phyloP scores from a whole-genome alignment of 2,888 invertebrate species.

The Helleia helle region DNA sequence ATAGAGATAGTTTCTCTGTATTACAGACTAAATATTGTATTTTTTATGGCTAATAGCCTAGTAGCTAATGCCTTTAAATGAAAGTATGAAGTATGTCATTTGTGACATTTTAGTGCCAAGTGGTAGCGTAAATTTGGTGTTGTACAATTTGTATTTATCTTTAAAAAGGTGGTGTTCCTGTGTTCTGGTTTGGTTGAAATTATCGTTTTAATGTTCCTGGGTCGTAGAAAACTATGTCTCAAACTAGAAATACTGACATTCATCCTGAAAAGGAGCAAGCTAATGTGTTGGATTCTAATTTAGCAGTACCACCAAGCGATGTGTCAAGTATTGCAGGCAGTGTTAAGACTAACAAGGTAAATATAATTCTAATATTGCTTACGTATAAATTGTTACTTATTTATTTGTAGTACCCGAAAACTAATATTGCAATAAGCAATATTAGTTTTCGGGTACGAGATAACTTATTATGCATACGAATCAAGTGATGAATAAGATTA shows the following conservation, averaged over 20 bases:
- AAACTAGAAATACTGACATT: slow-evolving; percentile 53
- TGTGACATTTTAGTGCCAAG: slow-evolving; percentile 28
- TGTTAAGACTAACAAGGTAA: slow-evolving; percentile 53
- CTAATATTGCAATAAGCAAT: too few species aligned
- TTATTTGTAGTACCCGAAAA: too few species aligned
- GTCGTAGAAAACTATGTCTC: slow-evolving; percentile 52
- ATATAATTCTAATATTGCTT: not conserved
- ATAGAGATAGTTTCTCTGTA: too few species aligned
- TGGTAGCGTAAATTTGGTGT: slow-evolving; percentile 38
- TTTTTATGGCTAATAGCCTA: too few species aligned
- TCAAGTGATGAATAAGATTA: not conserved
- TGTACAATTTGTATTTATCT: slow-evolving; percentile 7
- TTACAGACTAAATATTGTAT: too few species aligned
- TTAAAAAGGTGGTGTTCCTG: slow-evolving; percentile 1
- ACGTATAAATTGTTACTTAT: slow-evolving; percentile 1
- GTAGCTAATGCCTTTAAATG: too few species aligned
- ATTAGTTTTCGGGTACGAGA: too few species aligned
- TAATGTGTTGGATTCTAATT: slow-evolving; percentile 41
- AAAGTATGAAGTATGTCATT: slow-evolving; percentile 2
- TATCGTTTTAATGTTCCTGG: slow-evolving; percentile 48
- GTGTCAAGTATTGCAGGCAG: slow-evolving; percentile 48
- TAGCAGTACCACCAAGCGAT: slow-evolving; percentile 48
- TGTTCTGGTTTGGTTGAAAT: slow-evolving; percentile 8
- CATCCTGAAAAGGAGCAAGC: slow-evolving; percentile 44
- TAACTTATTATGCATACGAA: too few species aligned